Conservation (phyloP, 2,113 vertebrate species). For the Cavia porcellus region DNA sequence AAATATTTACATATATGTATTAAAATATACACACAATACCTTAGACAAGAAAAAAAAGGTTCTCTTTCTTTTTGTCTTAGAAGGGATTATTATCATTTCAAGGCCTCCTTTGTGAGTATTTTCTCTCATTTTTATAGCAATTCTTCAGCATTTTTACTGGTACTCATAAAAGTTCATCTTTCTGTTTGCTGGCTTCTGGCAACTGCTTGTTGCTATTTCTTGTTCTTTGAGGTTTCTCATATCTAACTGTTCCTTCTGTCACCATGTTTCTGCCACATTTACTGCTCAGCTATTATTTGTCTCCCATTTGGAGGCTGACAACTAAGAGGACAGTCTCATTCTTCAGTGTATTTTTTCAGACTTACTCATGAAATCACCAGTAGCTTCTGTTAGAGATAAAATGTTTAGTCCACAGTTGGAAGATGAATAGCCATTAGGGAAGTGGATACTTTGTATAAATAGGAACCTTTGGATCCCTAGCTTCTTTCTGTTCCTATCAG, state of each 20-base stretch:
- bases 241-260: conserved; percentile 20
- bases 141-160: conserved; percentile 48
- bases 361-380: conserved; percentile 42
- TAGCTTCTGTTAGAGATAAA: conserved; percentile 38
- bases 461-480: not conserved
- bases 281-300: conserved; percentile 44
- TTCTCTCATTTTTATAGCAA: not conserved
- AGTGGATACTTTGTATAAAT: conserved; percentile 4
- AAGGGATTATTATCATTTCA: not conserved
- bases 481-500: conserved; percentile 20
- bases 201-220: conserved; percentile 12
- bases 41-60: conserved; percentile 19
- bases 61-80: not conserved
- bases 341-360: conserved; percentile 34
- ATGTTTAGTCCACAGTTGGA: conserved; percentile 27
- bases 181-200: conserved; percentile 10
- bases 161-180: conserved; percentile 19
- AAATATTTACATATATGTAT: not conserved
- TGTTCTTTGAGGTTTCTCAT: conserved; percentile 68
- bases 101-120: not conserved
- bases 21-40: not conserved
- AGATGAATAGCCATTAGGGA: conserved; percentile 52
- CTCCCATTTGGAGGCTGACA: conserved; percentile 16
- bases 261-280: conserved; percentile 15
- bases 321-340: conserved; percentile 13